Conservation (phyloP, 1,140 invertebrate genomes). For the Leptinotarsa lineolata region DNA sequence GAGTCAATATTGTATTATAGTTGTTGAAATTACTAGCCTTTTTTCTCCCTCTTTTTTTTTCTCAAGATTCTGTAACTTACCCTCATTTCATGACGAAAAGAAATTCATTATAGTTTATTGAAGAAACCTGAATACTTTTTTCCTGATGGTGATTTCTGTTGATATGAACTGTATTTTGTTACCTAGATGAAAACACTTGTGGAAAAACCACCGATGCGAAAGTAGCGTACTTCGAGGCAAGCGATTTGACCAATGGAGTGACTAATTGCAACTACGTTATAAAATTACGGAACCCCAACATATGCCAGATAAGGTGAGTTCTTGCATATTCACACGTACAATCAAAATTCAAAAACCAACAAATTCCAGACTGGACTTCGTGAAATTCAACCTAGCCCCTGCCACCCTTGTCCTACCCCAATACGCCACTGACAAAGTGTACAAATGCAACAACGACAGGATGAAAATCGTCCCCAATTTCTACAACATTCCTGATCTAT, state of each 20-base stretch:
- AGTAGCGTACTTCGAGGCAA: slow-evolving; percentile 43
- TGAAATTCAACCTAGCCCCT: slow-evolving; percentile 35
- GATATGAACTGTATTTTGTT: neutral
- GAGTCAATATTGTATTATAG: too few relatives aligned
- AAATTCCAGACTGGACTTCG: slow-evolving; percentile 44
- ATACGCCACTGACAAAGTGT: slow-evolving; percentile 8
- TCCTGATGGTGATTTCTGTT: too few relatives aligned
- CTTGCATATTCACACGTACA: neutral
- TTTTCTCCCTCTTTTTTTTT: too few relatives aligned
- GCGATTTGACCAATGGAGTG: slow-evolving; percentile 13
- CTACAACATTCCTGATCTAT: slow-evolving; percentile 42
- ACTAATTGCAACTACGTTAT: slow-evolving; percentile 41
- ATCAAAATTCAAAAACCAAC: neutral
- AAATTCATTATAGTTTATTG: too few relatives aligned
- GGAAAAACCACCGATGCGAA: slow-evolving; percentile 40
- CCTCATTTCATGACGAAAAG: too few relatives aligned
- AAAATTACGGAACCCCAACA: slow-evolving; percentile 42
- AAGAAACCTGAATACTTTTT: neutral
- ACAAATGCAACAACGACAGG: slow-evolving; percentile 34
- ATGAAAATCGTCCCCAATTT: slow-evolving; percentile 35
- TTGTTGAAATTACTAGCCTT: too few relatives aligned
- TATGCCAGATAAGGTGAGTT: slow-evolving; percentile 50
- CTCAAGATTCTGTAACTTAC: too few relatives aligned
- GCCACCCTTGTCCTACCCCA: slow-evolving; percentile 6
- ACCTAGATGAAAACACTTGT: slow-evolving; percentile 41